phyloP scores from a whole-genome alignment of 1,140 invertebrate genomes.

The Harpegnathos saltator region DNA sequence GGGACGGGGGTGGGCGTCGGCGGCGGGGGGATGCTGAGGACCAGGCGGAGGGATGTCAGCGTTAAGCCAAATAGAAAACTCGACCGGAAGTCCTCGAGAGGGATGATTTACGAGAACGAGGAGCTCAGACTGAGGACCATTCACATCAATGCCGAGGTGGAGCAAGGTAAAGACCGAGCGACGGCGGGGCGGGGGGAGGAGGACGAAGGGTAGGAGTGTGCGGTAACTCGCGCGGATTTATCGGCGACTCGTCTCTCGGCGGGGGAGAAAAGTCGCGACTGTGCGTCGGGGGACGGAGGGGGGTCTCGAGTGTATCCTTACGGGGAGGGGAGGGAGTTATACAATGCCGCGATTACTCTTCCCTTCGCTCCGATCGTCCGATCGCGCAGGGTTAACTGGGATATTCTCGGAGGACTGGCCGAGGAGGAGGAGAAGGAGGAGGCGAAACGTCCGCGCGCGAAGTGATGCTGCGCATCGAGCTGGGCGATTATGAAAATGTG shows the following conservation, averaged over 20 bases:
- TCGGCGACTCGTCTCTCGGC: neutral
- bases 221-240: neutral
- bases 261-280: neutral
- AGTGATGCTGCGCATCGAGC: too few relatives aligned
- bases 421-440: too few relatives aligned
- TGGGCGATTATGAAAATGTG: too few relatives aligned
- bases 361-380: neutral
- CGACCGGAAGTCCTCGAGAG: slow-evolving; percentile 93
- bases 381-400: too few relatives aligned
- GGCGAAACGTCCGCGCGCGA: too few relatives aligned
- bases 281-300: too few relatives aligned
- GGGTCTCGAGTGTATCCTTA: neutral
- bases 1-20: slow-evolving; percentile 79
- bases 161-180: slow-evolving; percentile 89
- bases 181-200: neutral
- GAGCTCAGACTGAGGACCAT: slow-evolving; percentile 95
- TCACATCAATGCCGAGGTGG: slow-evolving; percentile 96
- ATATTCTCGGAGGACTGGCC: too few relatives aligned
- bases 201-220: neutral
- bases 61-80: slow-evolving; percentile 91
- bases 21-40: slow-evolving; percentile 88
- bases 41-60: slow-evolving; percentile 89
- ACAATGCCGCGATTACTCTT: slow-evolving; percentile 13
- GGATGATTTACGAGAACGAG: slow-evolving; percentile 96
- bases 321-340: neutral